These are phyloP conservation scores for Speoplatyrhinus poulsoni DNA, from an alignment of 2,113 vertebrate species.

Conservation along the genomic window DNA sequence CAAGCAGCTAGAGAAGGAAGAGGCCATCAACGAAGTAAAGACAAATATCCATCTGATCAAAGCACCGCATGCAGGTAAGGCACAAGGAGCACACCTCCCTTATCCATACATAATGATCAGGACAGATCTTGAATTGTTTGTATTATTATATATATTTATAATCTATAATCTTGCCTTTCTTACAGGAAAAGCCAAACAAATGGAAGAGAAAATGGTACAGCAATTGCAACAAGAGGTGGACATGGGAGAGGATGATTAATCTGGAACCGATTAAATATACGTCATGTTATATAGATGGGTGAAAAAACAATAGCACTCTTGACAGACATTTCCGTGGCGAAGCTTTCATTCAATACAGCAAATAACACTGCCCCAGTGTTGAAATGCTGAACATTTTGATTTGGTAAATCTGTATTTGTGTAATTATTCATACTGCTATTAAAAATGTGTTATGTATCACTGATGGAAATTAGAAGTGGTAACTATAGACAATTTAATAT, in stretches of 20 bases:
- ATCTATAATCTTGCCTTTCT: conserved; percentile 7
- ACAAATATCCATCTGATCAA: conserved; percentile 95
- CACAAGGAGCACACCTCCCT: not conserved
- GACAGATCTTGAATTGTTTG: not conserved
- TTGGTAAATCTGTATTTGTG: no score
- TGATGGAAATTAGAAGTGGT: no score
- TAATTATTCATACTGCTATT: no score
- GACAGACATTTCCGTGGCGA: not conserved
- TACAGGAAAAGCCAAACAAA: conserved; percentile 84
- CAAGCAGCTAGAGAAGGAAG: conserved; percentile 90
- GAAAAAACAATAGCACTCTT: not conserved
- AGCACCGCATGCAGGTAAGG: conserved; percentile 89
- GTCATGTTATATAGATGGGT: not conserved
- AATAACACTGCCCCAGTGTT: no score
- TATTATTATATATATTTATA: not conserved
- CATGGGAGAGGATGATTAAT: conserved; percentile 81
- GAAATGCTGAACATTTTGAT: no score
- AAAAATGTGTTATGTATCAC: no score
- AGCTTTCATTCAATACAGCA: no score
- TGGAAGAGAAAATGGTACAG: conserved; percentile 98
- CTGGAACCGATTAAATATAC: not conserved
- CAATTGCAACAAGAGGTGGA: conserved; percentile 88
- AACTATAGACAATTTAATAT: no score
- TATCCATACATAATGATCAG: not conserved
- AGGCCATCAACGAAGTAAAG: conserved; percentile 93